Conservation (phyloP, 2,113 vertebrate genomes). For the Tringa solitaria region DNA sequence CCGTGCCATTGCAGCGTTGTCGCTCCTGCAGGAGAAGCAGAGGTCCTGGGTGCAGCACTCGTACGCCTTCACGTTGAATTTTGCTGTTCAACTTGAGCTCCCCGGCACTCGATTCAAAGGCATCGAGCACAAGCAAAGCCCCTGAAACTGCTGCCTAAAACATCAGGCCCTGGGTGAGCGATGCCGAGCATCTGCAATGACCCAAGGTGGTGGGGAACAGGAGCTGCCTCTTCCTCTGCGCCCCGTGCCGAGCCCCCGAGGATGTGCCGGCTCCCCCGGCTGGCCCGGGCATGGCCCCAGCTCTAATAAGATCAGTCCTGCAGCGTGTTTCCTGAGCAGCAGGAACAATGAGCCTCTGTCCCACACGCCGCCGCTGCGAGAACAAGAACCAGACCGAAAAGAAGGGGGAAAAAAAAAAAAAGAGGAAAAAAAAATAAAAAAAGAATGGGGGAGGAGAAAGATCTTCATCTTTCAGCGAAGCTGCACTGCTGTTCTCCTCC, state of each 20-base stretch:
- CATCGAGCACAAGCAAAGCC: neutral
- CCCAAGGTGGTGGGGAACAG: rapidly evolving
- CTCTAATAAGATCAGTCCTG: slow-evolving; percentile 15
- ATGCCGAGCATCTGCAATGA: rapidly evolving
- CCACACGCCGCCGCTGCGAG: neutral
- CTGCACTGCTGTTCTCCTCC: neutral
- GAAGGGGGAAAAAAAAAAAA: neutral
- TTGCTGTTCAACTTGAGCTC: neutral
- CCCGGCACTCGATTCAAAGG: rapidly evolving
- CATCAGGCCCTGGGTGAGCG: neutral
- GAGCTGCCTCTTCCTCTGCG: neutral
- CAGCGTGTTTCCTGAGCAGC: neutral
- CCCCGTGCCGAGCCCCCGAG: neutral
- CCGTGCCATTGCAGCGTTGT: neutral
- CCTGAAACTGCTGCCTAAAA: neutral
- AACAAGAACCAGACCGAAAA: neutral
- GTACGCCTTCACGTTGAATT: neutral
- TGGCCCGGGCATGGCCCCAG: neutral
- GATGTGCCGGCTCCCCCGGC: neutral
- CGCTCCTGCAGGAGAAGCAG: neutral
- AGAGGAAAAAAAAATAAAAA: too few species aligned
- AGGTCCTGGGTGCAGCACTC: neutral
- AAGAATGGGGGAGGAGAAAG: neutral
- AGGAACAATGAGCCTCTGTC: slow-evolving; percentile 59
- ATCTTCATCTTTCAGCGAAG: neutral